Conservation (phyloP, 2,888 invertebrate genomes). For the Sesia bembeciformis region DNA sequence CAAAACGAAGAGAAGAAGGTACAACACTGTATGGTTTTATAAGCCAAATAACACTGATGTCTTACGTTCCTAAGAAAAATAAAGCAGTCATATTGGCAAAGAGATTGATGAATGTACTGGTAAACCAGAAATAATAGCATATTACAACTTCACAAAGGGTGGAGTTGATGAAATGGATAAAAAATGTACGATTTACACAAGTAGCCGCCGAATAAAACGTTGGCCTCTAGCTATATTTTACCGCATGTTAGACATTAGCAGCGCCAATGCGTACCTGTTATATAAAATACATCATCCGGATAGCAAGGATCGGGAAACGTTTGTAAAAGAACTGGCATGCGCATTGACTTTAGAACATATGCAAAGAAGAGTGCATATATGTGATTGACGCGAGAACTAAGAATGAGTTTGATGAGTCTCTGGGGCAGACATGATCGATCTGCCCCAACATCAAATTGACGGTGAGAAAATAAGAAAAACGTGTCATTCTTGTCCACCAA, state of each 20-base stretch:
- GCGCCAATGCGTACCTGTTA: neutral
- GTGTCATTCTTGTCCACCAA: neutral
- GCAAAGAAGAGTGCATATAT: neutral
- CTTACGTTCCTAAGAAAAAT: neutral
- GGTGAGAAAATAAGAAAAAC: neutral
- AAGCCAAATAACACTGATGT: neutral
- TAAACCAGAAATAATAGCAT: neutral
- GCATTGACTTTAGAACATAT: neutral
- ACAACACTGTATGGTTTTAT: neutral
- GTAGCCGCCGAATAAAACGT: neutral
- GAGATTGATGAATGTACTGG: neutral
- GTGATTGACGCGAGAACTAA: neutral
- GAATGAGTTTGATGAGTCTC: neutral
- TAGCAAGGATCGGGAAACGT: neutral
- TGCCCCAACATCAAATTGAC: neutral
- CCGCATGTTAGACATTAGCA: neutral
- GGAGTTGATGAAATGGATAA: conserved; percentile 1
- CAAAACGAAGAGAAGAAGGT: neutral
- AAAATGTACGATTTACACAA: neutral
- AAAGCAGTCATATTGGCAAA: neutral
- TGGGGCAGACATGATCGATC: neutral
- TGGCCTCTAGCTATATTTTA: neutral
- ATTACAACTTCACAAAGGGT: neutral
- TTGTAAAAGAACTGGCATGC: neutral
- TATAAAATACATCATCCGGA: neutral